Percentiles rank a stretch among this genome's conserved stretches.
Conservation (phyloP, 2,888 invertebrate species). For the Hirtodrosophila histrioides region DNA sequence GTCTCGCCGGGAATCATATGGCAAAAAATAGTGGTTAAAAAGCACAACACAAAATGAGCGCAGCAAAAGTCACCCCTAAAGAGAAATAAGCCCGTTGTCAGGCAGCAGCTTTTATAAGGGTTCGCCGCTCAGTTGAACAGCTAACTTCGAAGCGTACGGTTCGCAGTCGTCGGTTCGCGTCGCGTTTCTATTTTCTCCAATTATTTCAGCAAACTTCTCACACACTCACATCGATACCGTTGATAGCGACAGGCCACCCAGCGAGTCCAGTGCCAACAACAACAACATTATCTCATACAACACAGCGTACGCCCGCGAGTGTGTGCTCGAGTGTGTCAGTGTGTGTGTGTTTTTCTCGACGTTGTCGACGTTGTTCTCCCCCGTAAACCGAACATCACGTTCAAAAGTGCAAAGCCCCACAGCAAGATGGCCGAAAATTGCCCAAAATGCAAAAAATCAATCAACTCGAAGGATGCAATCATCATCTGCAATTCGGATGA, state of each 20-base stretch:
- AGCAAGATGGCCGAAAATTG: conserved; percentile 82
- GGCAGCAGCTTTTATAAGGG: conserved; percentile 65
- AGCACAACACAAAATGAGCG: background rate
- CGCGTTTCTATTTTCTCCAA: conserved; percentile 63
- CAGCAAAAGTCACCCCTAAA: conserved; percentile 46
- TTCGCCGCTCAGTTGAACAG: conserved; percentile 77
- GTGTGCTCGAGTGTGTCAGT: conserved; percentile 13
- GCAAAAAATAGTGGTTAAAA: conserved; percentile 26
- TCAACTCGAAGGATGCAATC: conserved; percentile 76
- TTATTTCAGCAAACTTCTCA: conserved; percentile 72
- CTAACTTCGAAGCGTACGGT: conserved; percentile 81
- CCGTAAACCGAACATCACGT: conserved; percentile 9
- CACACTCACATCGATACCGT: conserved; percentile 52
- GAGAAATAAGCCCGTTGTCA: conserved; percentile 7
- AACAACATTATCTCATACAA: conserved; percentile 28
- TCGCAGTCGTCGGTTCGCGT: conserved; percentile 70
- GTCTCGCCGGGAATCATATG: conserved; percentile 22
- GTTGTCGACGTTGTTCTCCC: conserved; percentile 35
- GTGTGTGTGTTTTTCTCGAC: conserved; percentile 44
- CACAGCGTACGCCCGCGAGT: conserved; percentile 7
- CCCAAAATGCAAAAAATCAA: conserved; percentile 81
- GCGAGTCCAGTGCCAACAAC: conserved; percentile 23
- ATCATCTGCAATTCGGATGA: conserved; percentile 80
- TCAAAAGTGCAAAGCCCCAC: conserved; percentile 28
- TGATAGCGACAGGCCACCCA: conserved; percentile 25